phyloP scores from a whole-genome alignment of 2,888 invertebrate species.

The Amphipyra berbera region DNA sequence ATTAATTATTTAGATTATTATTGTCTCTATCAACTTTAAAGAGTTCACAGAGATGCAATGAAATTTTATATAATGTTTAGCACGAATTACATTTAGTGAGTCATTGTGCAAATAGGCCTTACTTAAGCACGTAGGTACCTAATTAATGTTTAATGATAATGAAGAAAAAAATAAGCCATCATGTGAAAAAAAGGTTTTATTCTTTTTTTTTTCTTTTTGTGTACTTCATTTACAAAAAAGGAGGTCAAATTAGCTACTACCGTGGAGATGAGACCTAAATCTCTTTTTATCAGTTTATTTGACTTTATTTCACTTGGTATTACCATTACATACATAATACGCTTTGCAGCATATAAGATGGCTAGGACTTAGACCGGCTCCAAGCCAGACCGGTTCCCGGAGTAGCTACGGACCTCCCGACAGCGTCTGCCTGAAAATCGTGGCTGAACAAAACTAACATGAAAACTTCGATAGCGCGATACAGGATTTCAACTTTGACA shows the following conservation, averaged over 20 bases:
- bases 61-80: too few species aligned
- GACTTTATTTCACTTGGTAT: slow-evolving; percentile 6
- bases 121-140: too few species aligned
- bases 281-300: slow-evolving; percentile 6
- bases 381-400: slow-evolving; percentile 5
- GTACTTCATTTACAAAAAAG: neutral
- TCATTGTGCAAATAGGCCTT: too few species aligned
- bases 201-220: too few species aligned
- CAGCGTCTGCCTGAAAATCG: neutral
- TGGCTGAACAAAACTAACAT: neutral
- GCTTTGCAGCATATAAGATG: neutral
- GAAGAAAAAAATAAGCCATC: too few species aligned
- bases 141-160: too few species aligned
- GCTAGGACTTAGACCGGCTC: slow-evolving; percentile 11
- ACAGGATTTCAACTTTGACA: slow-evolving; percentile 22
- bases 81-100: too few species aligned
- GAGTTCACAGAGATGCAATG: too few species aligned
- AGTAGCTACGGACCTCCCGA: slow-evolving; percentile 12
- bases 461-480: slow-evolving; percentile 42
- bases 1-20: too few species aligned
- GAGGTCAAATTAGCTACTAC: neutral
- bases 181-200: too few species aligned
- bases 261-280: neutral
- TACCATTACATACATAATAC: slow-evolving; percentile 1
- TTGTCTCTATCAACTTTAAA: too few species aligned